These are phyloP conservation scores for Automeris io DNA, from an alignment of 2,888 invertebrate species.

Conservation along the genomic window DNA sequence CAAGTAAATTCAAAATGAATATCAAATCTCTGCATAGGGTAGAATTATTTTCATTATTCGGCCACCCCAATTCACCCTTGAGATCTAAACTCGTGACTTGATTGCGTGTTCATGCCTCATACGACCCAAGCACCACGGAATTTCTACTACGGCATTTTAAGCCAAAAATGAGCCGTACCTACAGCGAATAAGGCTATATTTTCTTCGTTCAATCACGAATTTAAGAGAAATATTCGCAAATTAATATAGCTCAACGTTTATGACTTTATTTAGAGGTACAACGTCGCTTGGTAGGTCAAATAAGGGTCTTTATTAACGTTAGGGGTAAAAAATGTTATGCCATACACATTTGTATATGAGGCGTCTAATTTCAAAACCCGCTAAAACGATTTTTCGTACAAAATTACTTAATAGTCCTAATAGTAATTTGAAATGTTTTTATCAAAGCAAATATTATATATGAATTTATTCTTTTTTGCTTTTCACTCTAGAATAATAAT, in stretches of 20 bases:
- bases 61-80: conserved; percentile 6
- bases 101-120: conserved; percentile 33
- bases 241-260: conserved; percentile 19
- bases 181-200: conserved; percentile 12
- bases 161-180: conserved; percentile 17
- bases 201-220: conserved; percentile 8
- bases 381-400: too few relatives aligned
- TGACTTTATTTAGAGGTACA: conserved; percentile 14
- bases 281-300: background rate
- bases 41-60: too few relatives aligned
- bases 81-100: conserved; percentile 31
- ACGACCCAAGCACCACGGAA: conserved; percentile 16
- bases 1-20: too few relatives aligned
- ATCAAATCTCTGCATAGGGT: too few relatives aligned
- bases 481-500: too few relatives aligned
- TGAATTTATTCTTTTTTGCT: too few relatives aligned
- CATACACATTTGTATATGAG: too few relatives aligned
- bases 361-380: too few relatives aligned
- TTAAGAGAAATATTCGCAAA: conserved; percentile 28
- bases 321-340: background rate
- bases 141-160: conserved; percentile 4
- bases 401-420: too few relatives aligned
- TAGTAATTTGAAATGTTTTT: too few relatives aligned
- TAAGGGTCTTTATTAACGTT: conserved; percentile 8
- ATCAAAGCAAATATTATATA: too few relatives aligned